Conservation (phyloP, 2,113 vertebrate genomes). For the Aramus guarauna region DNA sequence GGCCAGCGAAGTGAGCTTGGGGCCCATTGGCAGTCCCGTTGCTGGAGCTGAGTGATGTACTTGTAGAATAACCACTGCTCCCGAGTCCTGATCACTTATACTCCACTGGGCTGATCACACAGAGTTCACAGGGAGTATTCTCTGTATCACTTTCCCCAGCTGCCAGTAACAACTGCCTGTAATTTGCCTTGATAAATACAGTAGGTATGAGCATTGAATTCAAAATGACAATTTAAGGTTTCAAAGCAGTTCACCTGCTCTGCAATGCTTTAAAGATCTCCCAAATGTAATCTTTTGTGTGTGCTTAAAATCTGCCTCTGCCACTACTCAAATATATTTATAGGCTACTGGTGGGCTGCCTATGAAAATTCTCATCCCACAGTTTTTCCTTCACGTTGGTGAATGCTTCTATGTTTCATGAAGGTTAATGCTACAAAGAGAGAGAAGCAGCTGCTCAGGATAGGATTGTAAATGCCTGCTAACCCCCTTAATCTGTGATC, state of each 20-base stretch:
- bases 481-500: not conserved
- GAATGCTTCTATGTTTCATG: conserved; percentile 21
- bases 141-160: not conserved
- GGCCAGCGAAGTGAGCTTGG: not conserved
- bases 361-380: conserved; percentile 58
- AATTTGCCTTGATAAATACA: conserved; percentile 21
- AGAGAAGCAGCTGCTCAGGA: not conserved
- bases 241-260: conserved; percentile 25
- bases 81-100: not conserved
- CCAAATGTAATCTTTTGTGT: conserved; percentile 36
- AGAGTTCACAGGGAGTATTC: not conserved
- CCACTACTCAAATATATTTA: conserved; percentile 58
- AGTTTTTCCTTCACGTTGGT: conserved; percentile 37
- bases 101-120: not conserved
- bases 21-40: not conserved
- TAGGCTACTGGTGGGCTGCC: conserved; percentile 56
- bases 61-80: not conserved
- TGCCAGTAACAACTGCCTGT: not conserved
- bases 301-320: conserved; percentile 53
- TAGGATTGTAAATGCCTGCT: conserved; percentile 11
- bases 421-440: conserved; percentile 43
- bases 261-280: not conserved
- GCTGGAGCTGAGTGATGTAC: not conserved
- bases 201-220: not conserved
- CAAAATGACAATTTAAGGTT: conserved; percentile 21